Percentiles rank a stretch among this genome's conserved stretches.
Conservation (phyloP, 2,113 vertebrate genomes). For the Clarias batrachus region DNA sequence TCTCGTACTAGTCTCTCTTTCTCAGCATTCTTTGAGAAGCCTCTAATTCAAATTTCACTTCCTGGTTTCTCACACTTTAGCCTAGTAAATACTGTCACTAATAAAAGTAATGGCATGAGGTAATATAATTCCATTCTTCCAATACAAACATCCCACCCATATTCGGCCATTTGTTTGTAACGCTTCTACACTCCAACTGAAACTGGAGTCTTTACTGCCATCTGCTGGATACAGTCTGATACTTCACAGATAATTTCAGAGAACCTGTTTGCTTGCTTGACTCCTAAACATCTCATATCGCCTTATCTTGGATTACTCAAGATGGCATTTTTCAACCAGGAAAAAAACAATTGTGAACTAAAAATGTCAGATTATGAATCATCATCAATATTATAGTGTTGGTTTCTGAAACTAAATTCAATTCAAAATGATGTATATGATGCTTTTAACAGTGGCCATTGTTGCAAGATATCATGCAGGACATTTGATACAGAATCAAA, state of each 20-base stretch:
- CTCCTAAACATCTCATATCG: neutral
- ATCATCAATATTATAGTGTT: too few species aligned
- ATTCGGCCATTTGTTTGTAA: neutral
- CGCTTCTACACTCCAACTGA: neutral
- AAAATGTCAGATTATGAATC: too few species aligned
- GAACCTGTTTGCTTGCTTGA: neutral
- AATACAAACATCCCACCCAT: slow-evolving; percentile 9
- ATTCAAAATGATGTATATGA: too few species aligned
- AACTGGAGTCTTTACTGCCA: slow-evolving; percentile 17
- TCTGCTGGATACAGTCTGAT: slow-evolving; percentile 1
- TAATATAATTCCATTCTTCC: neutral
- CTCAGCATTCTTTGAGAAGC: neutral
- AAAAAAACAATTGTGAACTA: too few species aligned
- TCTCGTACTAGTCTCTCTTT: neutral
- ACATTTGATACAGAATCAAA: too few species aligned
- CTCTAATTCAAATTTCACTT: neutral
- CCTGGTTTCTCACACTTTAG: neutral
- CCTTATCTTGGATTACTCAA: neutral
- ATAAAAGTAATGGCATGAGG: neutral
- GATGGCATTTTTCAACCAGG: too few species aligned
- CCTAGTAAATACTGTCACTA: neutral
- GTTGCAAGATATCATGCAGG: too few species aligned
- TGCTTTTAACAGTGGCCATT: too few species aligned
- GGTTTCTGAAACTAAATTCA: too few species aligned
- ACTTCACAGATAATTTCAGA: neutral